Base-by-base conservation (phyloP, 1,140 invertebrate species). In the Marisa cornuarietis region DNA sequence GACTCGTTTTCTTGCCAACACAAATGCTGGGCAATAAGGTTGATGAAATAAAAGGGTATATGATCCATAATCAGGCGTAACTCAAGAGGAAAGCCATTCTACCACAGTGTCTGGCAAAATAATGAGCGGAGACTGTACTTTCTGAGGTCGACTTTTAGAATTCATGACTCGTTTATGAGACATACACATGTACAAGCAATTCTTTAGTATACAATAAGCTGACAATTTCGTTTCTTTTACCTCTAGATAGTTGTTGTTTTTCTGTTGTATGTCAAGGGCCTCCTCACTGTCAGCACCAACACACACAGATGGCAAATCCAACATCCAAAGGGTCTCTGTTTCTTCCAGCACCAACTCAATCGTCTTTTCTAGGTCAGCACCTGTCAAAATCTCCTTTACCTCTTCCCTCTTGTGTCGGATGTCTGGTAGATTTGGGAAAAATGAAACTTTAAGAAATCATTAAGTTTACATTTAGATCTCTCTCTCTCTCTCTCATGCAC, bases 241-340 rank as follows among this genome's bases (percentile, higher is more conserved):
- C 74, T 90, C 87, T 63, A 75, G 58, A 82, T 91, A 91, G 58
- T 80, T 81, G 75, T 86, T 84, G 84, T 89, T 90, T 78, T 83
- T 85, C 63, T 87, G 78, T 24, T 78, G 85, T 22, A 91, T 80
- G 1, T 20, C 51, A 8, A 78, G 79, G 20, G 87, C 88, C 68
- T 91, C 88, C 22, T 89, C 88, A 63, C 83, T 82, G 72, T 91
- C 90, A 18, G 74, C 78, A 1, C 87, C 89, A 5, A 91, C 85
- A 81, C 87, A 87, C 18, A 86, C 79, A n/a, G 85, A 86, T 13
- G 87, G 85, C 78, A 91, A 84, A 76, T 91, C 89, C 42, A 91
- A 81, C 71, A 91, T 79, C 84, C 86, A 89, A 68, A 90, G 88
- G 51, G 90, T 91, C 20, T 89, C 87, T 10, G 91, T 91, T 76